Evolutionary conservation across 2,113 vertebrate genomes (phyloP).

Genomic region (Baryphthengus martii): DNA sequence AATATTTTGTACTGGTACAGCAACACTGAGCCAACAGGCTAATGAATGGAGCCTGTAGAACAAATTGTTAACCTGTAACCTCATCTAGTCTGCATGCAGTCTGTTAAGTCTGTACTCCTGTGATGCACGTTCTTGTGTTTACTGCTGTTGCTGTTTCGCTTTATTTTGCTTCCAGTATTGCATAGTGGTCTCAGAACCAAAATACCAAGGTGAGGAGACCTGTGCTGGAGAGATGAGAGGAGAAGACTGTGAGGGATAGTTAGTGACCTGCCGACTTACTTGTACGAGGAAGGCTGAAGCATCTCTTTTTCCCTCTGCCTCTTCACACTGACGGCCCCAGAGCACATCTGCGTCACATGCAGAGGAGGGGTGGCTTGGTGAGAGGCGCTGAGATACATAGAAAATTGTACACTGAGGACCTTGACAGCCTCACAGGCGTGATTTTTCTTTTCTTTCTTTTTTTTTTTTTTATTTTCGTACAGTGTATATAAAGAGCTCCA

Average conservation of each 20-base stretch:
- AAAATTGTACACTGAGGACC: constrained; percentile 69
- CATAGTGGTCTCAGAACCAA: neutral
- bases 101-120: constrained; percentile 23
- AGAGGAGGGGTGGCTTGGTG: constrained; percentile 21
- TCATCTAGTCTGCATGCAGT: neutral
- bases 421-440: constrained; percentile 62
- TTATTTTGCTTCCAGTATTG: constrained; percentile 19
- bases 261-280: constrained; percentile 55
- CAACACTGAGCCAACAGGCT: constrained; percentile 39
- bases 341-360: constrained; percentile 72
- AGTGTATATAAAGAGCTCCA: constrained; percentile 26
- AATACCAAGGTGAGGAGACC: neutral
- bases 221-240: neutral
- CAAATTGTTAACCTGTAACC: constrained; percentile 69
- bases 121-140: constrained; percentile 4
- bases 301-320: neutral
- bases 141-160: neutral
- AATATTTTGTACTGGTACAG: neutral
- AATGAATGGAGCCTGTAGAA: constrained; percentile 52
- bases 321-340: constrained; percentile 43
- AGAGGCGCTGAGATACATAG: constrained; percentile 52
- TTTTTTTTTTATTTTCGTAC: neutral
- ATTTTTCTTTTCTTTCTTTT: constrained; percentile 31
- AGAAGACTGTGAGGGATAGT: neutral
- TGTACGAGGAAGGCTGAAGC: constrained; percentile 46